Evolutionary conservation across 2,797 vertebrate species (phyloP).

Genomic region (Tangara arthus): DNA sequence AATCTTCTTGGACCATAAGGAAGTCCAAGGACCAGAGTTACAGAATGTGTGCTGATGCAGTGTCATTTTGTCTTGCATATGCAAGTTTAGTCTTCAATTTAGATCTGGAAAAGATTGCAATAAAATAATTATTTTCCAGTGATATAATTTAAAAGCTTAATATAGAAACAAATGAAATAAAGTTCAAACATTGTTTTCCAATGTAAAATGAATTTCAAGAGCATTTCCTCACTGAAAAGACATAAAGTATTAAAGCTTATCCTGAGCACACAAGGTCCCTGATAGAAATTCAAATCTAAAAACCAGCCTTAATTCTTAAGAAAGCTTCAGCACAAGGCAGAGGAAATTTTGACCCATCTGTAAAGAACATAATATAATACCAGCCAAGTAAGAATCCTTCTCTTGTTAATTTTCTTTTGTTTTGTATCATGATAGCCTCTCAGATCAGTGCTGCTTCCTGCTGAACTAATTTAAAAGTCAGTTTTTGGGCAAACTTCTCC

Average conservation of each 20-base stretch:
- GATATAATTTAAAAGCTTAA: background rate
- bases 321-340: background rate
- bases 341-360: background rate
- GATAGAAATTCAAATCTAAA: background rate
- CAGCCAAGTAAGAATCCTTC: background rate
- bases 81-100: background rate
- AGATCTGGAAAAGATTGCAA: background rate
- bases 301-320: background rate
- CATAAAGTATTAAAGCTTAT: background rate
- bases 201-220: background rate
- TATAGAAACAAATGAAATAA: background rate
- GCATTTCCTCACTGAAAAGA: background rate
- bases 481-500: background rate
- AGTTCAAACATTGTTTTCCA: background rate
- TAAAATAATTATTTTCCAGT: background rate
- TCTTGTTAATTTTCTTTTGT: background rate
- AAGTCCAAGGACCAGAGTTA: background rate
- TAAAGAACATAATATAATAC: background rate
- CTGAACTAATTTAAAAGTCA: background rate
- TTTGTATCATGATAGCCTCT: background rate
- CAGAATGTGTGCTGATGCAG: background rate
- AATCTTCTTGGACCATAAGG: background rate
- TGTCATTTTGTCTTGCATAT: background rate
- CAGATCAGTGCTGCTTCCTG: background rate
- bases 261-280: background rate